Base-by-base conservation (phyloP, 2,797 vertebrate species). In the Menidia menidia region DNA sequence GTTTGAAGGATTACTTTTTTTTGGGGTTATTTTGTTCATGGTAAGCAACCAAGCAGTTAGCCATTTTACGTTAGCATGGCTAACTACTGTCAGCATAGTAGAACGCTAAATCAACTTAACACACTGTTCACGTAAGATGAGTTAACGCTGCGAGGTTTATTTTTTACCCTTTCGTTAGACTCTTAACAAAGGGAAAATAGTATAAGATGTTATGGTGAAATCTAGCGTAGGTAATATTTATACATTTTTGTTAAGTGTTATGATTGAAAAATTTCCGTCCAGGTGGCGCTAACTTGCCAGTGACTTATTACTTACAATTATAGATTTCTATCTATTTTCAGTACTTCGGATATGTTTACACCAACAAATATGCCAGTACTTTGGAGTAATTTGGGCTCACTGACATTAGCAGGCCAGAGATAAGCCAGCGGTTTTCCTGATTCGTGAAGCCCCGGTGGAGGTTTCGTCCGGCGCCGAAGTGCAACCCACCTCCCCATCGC, bases 341-440 rank as follows among this genome's bases (percentile, higher is more conserved):
- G 25, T 25, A 25, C 25, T 25, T 25, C 25, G 2, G 25, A 10
- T 30, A 6, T 65, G 47, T 0, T 5, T 12, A 15, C 18, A 2
- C 13, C 5, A 55, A 25, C 1, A 43, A 2, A 9, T 68, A 0
- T 47, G 4, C 51, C 60, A 35, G 16, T 15, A 5, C 31, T 3
- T 67, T 5, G 11, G 71, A 25, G 68, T 88, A 77, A 90, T 70
- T 47, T 69, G 15, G 2, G 19, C 15, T 6, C 54, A 35, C 54
- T 35, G 44, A 81, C 71, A 64, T 89, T 59, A 78, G 73, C 82
- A 91, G 92, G 91, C 92, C 92, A 44, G 73, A 82, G 60, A 73
- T 25, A 66, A 87, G 78, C 92, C 92, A 18, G 88, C 55, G 61
- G 73, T 18, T 93, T 92, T 90, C 92, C 88, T 92, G 81, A 87